A percentile compares a stretch with the other conserved stretches of the same genome.
These are phyloP conservation scores for Sula dactylatra DNA, from an alignment of 2,113 vertebrate genomes.

Conservation along the genomic window DNA sequence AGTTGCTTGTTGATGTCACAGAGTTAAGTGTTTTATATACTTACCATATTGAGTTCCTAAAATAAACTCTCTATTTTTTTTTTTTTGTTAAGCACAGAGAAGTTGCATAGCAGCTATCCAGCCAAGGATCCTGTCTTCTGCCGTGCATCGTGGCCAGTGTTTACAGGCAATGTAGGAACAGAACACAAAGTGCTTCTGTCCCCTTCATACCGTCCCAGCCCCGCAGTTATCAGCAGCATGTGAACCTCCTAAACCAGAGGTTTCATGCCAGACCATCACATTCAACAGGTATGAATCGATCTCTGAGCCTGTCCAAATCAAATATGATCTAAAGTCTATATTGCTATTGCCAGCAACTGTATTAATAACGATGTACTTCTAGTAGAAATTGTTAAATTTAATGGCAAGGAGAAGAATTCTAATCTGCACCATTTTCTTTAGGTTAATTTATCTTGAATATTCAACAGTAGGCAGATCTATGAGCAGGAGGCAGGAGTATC, in stretches of 20 bases:
- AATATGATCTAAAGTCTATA: not conserved
- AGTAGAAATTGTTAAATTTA: not conserved
- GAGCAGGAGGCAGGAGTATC: not conserved
- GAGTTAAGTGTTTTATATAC: slow-evolving; percentile 37
- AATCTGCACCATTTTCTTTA: not conserved
- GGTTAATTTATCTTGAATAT: not conserved
- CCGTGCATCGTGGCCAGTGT: not conserved
- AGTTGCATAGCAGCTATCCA: not conserved
- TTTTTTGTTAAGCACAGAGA: not conserved
- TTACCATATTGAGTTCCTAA: slow-evolving; percentile 33
- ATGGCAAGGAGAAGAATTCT: not conserved
- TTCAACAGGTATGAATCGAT: not conserved
- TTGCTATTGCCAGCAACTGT: not conserved
- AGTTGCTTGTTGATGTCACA: slow-evolving; percentile 31
- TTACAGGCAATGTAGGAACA: not conserved
- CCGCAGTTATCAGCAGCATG: not conserved
- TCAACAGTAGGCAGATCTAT: not conserved
- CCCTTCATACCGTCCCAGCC: not conserved
- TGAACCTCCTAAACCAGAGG: not conserved
- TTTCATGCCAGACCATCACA: not conserved
- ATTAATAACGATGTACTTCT: not conserved
- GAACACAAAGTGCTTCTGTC: not conserved
- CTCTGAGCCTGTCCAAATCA: not conserved
- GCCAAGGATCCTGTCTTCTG: not conserved
- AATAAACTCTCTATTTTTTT: not conserved